phyloP scores from a whole-genome alignment of 1,140 invertebrate species.

The Drosophila novamexicana region DNA sequence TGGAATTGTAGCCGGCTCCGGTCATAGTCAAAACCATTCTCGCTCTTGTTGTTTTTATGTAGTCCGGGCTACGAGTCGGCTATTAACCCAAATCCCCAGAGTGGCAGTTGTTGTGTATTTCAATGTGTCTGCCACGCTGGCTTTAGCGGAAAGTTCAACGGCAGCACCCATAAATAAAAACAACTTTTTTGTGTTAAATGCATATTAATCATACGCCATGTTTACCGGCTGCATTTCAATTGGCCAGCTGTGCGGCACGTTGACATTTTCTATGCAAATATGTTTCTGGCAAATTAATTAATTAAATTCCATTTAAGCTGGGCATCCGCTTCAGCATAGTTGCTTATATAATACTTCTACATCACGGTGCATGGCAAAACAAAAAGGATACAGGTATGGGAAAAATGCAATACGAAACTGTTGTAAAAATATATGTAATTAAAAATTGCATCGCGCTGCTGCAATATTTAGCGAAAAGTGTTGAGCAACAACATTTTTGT shows the following conservation, averaged over 20 bases:
- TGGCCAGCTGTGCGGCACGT: slow-evolving; percentile 39
- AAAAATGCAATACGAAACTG: slow-evolving; percentile 27
- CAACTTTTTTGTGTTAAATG: slow-evolving; percentile 46
- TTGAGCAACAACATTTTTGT: slow-evolving; percentile 15
- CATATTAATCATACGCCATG: slow-evolving; percentile 76
- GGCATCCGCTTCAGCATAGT: neutral
- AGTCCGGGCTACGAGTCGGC: slow-evolving; percentile 49
- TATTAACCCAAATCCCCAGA: slow-evolving; percentile 79
- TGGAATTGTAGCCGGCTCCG: neutral
- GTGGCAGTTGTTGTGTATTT: slow-evolving; percentile 67
- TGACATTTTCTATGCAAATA: slow-evolving; percentile 51
- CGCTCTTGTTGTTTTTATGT: slow-evolving; percentile 44
- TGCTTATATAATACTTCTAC: slow-evolving; percentile 13
- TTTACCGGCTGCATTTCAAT: slow-evolving; percentile 69
- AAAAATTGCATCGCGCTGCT: slow-evolving; percentile 31
- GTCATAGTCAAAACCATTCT: slow-evolving; percentile 40
- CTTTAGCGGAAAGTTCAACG: slow-evolving; percentile 78
- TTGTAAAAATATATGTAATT: slow-evolving; percentile 48
- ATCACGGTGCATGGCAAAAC: slow-evolving; percentile 9
- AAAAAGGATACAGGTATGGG: neutral
- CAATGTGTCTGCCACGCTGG: slow-evolving; percentile 56
- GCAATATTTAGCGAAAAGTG: slow-evolving; percentile 2
- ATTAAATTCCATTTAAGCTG: slow-evolving; percentile 37
- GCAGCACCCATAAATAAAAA: slow-evolving; percentile 73
- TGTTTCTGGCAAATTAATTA: slow-evolving; percentile 65